A percentile compares a stretch with the other conserved stretches of the same genome.
Evolutionary conservation across 2,888 invertebrate genomes (phyloP).

Genomic region (Tetranychus piercei): DNA sequence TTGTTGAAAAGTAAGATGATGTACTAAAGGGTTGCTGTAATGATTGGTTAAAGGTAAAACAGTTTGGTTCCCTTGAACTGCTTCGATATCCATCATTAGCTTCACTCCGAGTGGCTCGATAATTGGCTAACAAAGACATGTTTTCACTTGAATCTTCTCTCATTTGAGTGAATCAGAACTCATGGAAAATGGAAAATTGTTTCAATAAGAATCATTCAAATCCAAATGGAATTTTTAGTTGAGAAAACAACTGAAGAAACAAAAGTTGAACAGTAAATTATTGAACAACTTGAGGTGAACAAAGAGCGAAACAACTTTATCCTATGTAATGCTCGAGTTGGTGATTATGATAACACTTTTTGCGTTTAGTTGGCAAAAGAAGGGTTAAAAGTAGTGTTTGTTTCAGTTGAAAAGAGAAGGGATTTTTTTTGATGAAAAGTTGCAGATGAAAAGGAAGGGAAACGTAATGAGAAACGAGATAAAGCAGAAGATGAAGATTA

Average conservation of each 20-base stretch:
- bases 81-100: neutral
- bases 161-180: neutral
- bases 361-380: no score
- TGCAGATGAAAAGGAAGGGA: neutral
- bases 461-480: neutral
- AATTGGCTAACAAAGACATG: neutral
- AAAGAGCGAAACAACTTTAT: no score
- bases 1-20: neutral
- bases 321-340: no score
- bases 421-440: neutral
- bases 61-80: neutral
- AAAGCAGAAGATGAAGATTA: conserved; percentile 1
- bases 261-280: no score
- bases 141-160: neutral
- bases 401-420: no score
- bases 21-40: neutral
- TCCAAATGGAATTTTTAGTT: no score
- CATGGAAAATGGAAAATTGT: no score
- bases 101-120: neutral
- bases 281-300: no score
- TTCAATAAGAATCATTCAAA: no score
- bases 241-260: no score
- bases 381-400: no score
- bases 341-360: no score
- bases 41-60: neutral